These are phyloP conservation scores for Alethe castanea DNA, from an alignment of 2,113 vertebrate species.

Conservation along the genomic window DNA sequence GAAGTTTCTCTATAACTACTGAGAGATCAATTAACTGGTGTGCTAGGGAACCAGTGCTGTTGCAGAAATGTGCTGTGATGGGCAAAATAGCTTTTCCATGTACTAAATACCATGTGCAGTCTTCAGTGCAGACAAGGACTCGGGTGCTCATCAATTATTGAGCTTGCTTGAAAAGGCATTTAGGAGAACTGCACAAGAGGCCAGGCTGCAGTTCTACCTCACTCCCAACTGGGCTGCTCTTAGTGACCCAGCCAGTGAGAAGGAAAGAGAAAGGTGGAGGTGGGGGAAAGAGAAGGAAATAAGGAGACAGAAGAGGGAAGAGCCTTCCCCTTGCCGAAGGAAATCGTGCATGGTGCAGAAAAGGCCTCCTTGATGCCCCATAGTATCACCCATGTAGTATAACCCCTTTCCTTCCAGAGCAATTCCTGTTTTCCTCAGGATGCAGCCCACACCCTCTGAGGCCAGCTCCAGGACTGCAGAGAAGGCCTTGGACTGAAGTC, in stretches of 20 bases:
- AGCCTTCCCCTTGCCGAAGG: neutral
- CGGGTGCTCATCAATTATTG: conserved; percentile 72
- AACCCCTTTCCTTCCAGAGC: neutral
- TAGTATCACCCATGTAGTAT: neutral
- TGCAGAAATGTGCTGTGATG: conserved; percentile 29
- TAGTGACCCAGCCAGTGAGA: neutral
- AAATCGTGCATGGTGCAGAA: neutral
- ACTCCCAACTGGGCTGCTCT: conserved; percentile 43
- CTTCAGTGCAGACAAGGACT: conserved; percentile 23
- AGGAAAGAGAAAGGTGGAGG: neutral
- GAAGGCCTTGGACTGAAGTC: neutral
- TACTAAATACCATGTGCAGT: conserved; percentile 45
- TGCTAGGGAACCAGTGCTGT: conserved; percentile 7
- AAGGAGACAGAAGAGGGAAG: neutral
- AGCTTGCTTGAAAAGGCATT: conserved; percentile 73
- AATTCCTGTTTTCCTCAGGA: neutral
- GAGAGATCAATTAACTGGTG: conserved; percentile 27
- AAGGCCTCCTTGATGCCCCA: neutral
- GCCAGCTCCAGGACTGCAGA: neutral
- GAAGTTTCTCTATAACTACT: neutral
- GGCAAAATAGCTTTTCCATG: conserved; percentile 66
- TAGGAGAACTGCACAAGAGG: conserved; percentile 64
- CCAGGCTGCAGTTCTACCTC: conserved; percentile 1
- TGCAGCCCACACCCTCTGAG: neutral
- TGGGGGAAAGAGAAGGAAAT: neutral